Percentiles rank a stretch among this genome's conserved stretches.
Conservation (phyloP, 2,113 vertebrate genomes). For the Ictalurus punctatus region DNA sequence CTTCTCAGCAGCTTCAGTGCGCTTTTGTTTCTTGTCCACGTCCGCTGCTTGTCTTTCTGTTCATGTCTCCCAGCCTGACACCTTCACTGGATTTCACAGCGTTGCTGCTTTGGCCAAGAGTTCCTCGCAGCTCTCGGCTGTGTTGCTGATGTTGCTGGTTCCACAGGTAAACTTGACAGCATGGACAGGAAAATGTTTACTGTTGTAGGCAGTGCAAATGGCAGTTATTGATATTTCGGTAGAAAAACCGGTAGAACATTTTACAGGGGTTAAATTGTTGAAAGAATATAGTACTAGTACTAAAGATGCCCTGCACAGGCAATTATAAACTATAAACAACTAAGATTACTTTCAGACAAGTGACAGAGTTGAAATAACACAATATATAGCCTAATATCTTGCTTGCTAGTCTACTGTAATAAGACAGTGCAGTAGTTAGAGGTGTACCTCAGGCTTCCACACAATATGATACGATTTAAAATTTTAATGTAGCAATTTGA, state of each 20-base stretch:
- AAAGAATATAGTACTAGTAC: neutral
- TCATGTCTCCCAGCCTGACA: slow-evolving; percentile 55
- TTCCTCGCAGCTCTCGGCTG: slow-evolving; percentile 67
- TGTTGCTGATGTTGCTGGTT: slow-evolving; percentile 69
- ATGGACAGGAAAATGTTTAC: neutral
- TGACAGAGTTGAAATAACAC: neutral
- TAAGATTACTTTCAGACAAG: neutral
- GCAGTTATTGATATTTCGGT: neutral
- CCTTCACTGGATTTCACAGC: slow-evolving; percentile 67
- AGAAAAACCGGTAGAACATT: neutral
- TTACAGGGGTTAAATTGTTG: neutral
- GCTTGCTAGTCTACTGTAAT: neutral
- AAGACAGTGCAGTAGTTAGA: neutral
- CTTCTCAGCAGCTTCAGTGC: slow-evolving; percentile 65
- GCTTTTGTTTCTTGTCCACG: slow-evolving; percentile 63
- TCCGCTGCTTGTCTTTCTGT: slow-evolving; percentile 55
- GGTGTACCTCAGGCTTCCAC: neutral
- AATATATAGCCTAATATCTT: neutral
- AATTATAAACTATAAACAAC: neutral
- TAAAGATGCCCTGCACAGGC: neutral
- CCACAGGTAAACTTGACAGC: slow-evolving; percentile 64
- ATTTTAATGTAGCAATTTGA: neutral
- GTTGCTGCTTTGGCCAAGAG: slow-evolving; percentile 61
- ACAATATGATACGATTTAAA: neutral
- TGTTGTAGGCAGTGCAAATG: neutral